These are phyloP conservation scores for Bujurquina vittata DNA, from an alignment of 2,113 vertebrate species.

Conservation along the genomic window DNA sequence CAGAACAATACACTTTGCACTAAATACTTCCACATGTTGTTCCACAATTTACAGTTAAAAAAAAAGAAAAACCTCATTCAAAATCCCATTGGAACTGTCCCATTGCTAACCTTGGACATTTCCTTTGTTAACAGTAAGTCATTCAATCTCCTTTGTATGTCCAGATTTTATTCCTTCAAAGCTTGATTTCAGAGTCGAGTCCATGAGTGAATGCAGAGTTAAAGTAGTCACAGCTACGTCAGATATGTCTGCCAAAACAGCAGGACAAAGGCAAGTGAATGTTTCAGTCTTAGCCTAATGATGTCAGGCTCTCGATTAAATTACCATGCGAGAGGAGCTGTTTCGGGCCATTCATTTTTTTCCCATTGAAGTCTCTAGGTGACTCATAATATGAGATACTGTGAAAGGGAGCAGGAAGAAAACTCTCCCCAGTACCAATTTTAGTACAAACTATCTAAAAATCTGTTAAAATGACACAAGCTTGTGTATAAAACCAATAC, in stretches of 20 bases:
- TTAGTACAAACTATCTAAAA: not conserved
- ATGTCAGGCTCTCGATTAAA: not conserved
- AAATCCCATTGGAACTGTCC: too few relatives aligned
- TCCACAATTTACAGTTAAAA: not conserved
- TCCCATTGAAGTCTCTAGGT: not conserved
- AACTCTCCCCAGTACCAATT: not conserved
- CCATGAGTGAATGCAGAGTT: not conserved
- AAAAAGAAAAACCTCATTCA: not conserved
- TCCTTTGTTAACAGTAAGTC: not conserved
- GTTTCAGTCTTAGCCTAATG: not conserved
- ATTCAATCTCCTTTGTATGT: not conserved
- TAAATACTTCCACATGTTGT: constrained; percentile 3
- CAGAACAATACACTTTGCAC: not conserved
- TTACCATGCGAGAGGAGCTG: not conserved
- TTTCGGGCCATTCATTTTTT: not conserved
- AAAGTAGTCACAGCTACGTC: not conserved
- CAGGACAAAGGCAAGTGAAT: not conserved
- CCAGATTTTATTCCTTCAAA: not conserved
- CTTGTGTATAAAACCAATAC: not conserved
- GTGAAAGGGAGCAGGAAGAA: not conserved
- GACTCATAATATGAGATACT: not conserved
- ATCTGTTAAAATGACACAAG: too few relatives aligned
- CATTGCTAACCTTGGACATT: not conserved
- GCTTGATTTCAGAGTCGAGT: not conserved
- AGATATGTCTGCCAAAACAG: not conserved